Base-by-base conservation (phyloP, 2,797 vertebrate genomes). In the Thalassophryne amazonica region DNA sequence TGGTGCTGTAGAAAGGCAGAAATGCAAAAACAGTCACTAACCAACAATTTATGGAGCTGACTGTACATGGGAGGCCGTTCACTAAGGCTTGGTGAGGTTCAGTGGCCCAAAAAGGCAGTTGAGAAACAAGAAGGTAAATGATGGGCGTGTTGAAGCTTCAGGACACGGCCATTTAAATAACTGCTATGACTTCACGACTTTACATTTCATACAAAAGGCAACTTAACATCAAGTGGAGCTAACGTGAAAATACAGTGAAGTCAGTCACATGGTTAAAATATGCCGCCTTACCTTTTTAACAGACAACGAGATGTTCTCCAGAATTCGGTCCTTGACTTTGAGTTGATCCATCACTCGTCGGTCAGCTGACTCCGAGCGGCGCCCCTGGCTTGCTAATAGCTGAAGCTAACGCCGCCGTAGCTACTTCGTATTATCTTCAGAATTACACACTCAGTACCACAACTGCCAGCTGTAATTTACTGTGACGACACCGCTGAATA, bases 261-360 rank as follows among this genome's bases (percentile, higher is more conserved):
- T n/a, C n/a, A n/a, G n/a, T n/a, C n/a, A n/a, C n/a, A n/a, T n/a
- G n/a, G n/a, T n/a, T n/a, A n/a, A n/a, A n/a, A n/a, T n/a, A n/a
- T n/a, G n/a, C n/a, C n/a, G n/a, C n/a, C 90, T 80, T 86, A 99
- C 96, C 95, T 99, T 97, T 82, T 98, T 98, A 20, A 98, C 96
- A 13, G 96, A 95, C 50, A 95, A 70, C 5, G 94, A 96, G 74
- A 98, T 94, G 86, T 99, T 99, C 87, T 98, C 94, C 81, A 99
- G 70, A 80, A 99, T 98, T 65, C 96, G 92, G 84, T 98, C 96
- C 88, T 96, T 97, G 61, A 96, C 94, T 93, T 95, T 94, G 27
- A 92, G 91, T 54, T 93, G 93, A 87, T 96, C 94, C 96, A 98
- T 97, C 85, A 72, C 89, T 79, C 63, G 53, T 73, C 52, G 76